Base-by-base conservation (phyloP, 2,113 vertebrate genomes). In the Gadus chalcogrammus region DNA sequence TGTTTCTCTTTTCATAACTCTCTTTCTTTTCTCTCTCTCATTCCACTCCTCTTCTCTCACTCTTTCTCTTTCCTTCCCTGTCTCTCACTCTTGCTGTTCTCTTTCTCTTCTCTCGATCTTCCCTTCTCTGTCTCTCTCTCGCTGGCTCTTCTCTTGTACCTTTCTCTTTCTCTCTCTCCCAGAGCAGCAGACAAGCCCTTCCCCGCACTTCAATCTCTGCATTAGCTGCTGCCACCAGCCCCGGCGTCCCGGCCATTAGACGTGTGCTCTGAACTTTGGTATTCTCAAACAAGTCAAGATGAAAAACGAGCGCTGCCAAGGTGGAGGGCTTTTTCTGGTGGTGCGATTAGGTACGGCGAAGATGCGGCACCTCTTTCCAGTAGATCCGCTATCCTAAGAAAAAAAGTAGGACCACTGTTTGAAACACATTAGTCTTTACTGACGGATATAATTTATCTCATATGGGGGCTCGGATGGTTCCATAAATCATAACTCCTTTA, bases 281-380 rank as follows among this genome's bases (percentile, higher is more conserved):
- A 82, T 82, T 89, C 80, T 82, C 71, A 88, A 86, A 90, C 89
- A 90, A 82, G 80, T 89, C 84, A 81, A 80, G 78, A 88, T 82
- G 83, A 91, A 86, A 84, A 88, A 90, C 77, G 78, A 73, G 1
- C 31, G 66, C 72, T 83, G 84, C 78, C 74, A 81, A 79, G 71
- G 53, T 78, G 68, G 68, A 79, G 59, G 63, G 73, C 60, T 48
- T 48, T 13, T 48, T 81, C 68, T 67, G 71, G 38, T 66, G 73
- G 55, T 35, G 72, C 48, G 70, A 78, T 58, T 76, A 74, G 12
- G 58, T 72, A 67, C 7, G 64, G 65, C 9, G 15, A 63, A 64
- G 38, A 81, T 80, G 83, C 72, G 65, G 68, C 70, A 61, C 65
- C 24, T 59, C 12, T 31, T 71, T 82, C 69, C 73, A 72, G 70